Conservation (phyloP, 2,888 invertebrate species). For the Tortricodes alternella region DNA sequence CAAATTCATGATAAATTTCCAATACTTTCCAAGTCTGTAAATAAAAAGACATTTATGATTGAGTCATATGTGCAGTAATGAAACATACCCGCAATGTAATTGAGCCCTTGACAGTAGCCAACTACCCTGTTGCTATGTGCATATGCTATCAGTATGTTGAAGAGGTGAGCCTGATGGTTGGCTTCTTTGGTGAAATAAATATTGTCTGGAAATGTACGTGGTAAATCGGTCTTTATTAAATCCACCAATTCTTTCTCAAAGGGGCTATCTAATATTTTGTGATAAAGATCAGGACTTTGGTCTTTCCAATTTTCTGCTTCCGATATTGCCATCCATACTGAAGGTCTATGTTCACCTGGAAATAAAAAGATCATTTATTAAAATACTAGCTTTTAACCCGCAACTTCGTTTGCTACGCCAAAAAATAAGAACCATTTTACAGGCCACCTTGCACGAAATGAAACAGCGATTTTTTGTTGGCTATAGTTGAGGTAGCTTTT, state of each 20-base stretch:
- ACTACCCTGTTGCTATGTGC: constrained; percentile 93
- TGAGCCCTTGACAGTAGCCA: constrained; percentile 97
- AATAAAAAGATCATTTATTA: constrained; percentile 11
- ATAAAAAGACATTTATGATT: too few relatives aligned
- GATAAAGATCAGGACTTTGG: constrained; percentile 85
- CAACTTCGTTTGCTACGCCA: too few relatives aligned
- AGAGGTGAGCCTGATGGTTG: constrained; percentile 89
- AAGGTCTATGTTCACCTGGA: constrained; percentile 82
- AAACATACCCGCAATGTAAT: constrained; percentile 90
- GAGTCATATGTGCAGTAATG: too few relatives aligned
- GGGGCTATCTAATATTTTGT: constrained; percentile 86
- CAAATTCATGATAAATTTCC: too few relatives aligned
- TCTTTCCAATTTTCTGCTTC: constrained; percentile 88
- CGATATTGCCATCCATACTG: constrained; percentile 94
- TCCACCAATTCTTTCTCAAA: constrained; percentile 89
- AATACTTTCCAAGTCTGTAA: too few relatives aligned
- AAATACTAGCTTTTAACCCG: too few relatives aligned
- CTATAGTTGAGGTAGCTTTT: too few relatives aligned
- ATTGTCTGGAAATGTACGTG: constrained; percentile 97
- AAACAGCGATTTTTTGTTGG: too few relatives aligned
- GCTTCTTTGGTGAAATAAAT: constrained; percentile 92
- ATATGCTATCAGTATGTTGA: constrained; percentile 93
- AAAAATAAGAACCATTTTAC: too few relatives aligned
- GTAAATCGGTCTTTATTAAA: constrained; percentile 93
- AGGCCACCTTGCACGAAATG: too few relatives aligned